Percentiles rank a stretch among this genome's conserved stretches.
Conservation (phyloP, 2,888 invertebrate genomes). For the Cantharis rustica region DNA sequence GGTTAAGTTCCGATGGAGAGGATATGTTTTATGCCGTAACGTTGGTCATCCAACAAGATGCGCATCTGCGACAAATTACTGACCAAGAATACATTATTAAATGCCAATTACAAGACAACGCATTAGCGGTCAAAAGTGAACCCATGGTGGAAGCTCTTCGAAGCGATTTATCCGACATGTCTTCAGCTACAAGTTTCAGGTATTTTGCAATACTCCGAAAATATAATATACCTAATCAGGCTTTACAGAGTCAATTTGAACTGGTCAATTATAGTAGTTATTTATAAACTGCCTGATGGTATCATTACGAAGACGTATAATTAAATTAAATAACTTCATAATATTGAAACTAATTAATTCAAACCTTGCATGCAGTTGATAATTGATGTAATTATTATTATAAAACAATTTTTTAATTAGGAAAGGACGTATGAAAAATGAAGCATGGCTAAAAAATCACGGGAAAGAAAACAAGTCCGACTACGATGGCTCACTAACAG, state of each 20-base stretch:
- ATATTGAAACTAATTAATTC: neutral
- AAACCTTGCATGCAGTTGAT: neutral
- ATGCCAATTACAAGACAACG: constrained; percentile 64
- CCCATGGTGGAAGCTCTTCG: constrained; percentile 61
- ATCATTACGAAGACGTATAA: neutral
- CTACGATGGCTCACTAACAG: constrained; percentile 30
- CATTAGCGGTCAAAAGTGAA: constrained; percentile 62
- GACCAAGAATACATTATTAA: constrained; percentile 70
- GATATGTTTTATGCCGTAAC: constrained; percentile 68
- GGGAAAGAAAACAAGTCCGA: constrained; percentile 52
- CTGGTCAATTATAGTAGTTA: neutral
- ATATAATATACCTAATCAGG: neutral
- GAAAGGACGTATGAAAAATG: constrained; percentile 65
- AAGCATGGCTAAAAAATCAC: constrained; percentile 58
- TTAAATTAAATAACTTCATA: neutral
- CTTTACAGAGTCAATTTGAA: neutral
- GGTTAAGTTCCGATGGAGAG: constrained; percentile 60
- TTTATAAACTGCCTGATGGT: neutral
- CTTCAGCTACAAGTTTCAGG: neutral
- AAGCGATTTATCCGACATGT: constrained; percentile 35
- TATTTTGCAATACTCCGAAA: neutral
- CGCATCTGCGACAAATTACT: constrained; percentile 71
- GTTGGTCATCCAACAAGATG: constrained; percentile 76
- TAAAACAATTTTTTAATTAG: constrained; percentile 48
- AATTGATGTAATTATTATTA: neutral